Evolutionary conservation across 1,140 invertebrate species (phyloP), one percentile per base, ranked within the genome.

Genomic region (Dolichoris vasculosae): DNA sequence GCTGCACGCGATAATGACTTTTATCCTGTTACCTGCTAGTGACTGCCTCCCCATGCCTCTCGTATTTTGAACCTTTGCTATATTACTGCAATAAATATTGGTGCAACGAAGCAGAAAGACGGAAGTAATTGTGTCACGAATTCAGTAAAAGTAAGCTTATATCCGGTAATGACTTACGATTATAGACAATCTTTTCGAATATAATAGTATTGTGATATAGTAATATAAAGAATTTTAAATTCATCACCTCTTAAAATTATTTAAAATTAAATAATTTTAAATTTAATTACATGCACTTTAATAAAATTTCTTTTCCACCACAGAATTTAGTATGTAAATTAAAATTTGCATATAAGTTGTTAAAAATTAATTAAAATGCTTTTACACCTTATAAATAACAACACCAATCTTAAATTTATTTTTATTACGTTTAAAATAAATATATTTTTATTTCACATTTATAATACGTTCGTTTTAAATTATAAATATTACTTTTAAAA

Each of bases 1-100:
- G 87, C 86, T 87, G 83, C 87, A 88, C 80, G 89, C 84, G 63
- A 88, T 88, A 87, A 89, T 85, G 78, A 51, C 71, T 88, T 79
- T 77, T 82, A 88, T 86, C 87, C 83, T 71, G 71, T 46, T n/a
- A 30, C 30, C 26, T 67, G 64, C 30, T 8, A 67, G 11, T 32
- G 38, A 80, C 64, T 55, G 30, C 9, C 1, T 23, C 13, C 67
- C 13, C 23, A 30, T 55, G 38, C 43, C 38, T 20, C 64, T 20
- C 64, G 32, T 40, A 38, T 38, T 23, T 7, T 4, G 2, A n/a
- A 20, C 30, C 63, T 35, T 35, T 82, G 26, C 20, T 40, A 20
- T 23, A 79, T 63, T 63, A 43, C 35, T 32, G 13, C 26, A n/a
- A 82, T 59, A 82, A 82, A 73, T 82, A 48, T 40, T 51, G 48